Percentiles rank a stretch among this genome's conserved stretches.
Evolutionary conservation across 2,888 invertebrate species (phyloP).

Genomic region (Diogma glabrata): DNA sequence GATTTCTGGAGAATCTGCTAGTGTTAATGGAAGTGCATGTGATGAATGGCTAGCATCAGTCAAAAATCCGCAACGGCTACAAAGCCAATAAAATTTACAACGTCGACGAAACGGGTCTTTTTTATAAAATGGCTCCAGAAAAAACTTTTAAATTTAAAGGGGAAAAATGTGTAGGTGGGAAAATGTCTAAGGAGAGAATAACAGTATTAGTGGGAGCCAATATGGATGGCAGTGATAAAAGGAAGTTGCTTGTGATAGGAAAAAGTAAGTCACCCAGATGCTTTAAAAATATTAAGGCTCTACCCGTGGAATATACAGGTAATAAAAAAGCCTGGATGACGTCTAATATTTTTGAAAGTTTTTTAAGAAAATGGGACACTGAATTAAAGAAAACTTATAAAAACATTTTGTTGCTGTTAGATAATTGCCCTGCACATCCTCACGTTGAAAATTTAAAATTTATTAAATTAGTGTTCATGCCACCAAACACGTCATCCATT

Average conservation of each 20-base stretch:
- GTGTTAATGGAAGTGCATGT: background rate
- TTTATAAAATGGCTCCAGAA: slow-evolving; percentile 9
- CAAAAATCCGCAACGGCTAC: background rate
- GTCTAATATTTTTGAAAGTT: slow-evolving; percentile 15
- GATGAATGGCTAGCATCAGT: background rate
- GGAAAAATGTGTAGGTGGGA: slow-evolving; percentile 20
- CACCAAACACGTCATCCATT: slow-evolving; percentile 21
- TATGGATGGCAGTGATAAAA: slow-evolving; percentile 21
- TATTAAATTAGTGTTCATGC: slow-evolving; percentile 22
- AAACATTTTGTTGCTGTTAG: slow-evolving; percentile 21
- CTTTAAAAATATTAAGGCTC: slow-evolving; percentile 15
- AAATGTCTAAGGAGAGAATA: slow-evolving; percentile 20
- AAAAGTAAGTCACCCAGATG: slow-evolving; percentile 22
- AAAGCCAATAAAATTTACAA: slow-evolving; percentile 8
- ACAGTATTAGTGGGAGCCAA: slow-evolving; percentile 22
- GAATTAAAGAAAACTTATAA: slow-evolving; percentile 16
- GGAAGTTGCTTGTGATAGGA: slow-evolving; percentile 21
- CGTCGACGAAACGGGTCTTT: slow-evolving; percentile 11
- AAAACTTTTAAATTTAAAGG: slow-evolving; percentile 11
- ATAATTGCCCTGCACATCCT: slow-evolving; percentile 19
- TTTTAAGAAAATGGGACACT: slow-evolving; percentile 13
- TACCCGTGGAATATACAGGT: background rate
- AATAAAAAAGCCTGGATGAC: slow-evolving; percentile 15
- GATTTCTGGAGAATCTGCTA: background rate
- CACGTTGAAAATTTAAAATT: slow-evolving; percentile 18